Percentiles rank a stretch among this genome's conserved stretches.
Conservation (phyloP, 2,113 vertebrate species). For the Erinaceus europaeus region DNA sequence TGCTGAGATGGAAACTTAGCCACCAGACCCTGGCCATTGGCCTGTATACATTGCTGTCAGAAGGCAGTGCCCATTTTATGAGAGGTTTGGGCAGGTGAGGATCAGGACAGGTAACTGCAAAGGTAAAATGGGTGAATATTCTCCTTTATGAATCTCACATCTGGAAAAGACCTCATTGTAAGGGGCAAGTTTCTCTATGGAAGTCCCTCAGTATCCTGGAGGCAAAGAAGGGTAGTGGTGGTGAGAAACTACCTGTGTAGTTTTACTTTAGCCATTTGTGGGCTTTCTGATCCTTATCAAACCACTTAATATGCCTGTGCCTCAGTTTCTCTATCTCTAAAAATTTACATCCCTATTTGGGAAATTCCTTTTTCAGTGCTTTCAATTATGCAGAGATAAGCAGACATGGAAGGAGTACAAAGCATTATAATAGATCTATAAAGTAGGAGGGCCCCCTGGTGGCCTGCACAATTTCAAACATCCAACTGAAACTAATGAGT, state of each 20-base stretch:
- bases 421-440: neutral
- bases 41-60: neutral
- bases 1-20: conserved; percentile 57
- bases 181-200: neutral
- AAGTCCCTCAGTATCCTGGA: fast-evolving
- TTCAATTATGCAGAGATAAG: neutral
- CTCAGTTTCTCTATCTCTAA: neutral
- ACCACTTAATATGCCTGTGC: neutral
- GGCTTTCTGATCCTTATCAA: neutral
- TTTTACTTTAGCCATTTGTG: fast-evolving
- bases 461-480: no score
- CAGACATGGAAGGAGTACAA: fast-evolving
- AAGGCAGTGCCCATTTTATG: neutral
- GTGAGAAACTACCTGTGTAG: fast-evolving
- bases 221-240: fast-evolving
- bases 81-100: neutral
- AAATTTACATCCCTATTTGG: neutral
- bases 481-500: no score
- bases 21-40: conserved; percentile 5
- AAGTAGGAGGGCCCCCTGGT: conserved; percentile 36
- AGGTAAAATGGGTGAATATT: neutral
- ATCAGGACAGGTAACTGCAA: neutral
- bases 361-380: neutral
- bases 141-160: neutral
- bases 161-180: neutral